Base-by-base conservation (phyloP, 2,113 vertebrate species). In the Phalacrocorax pelagicus region DNA sequence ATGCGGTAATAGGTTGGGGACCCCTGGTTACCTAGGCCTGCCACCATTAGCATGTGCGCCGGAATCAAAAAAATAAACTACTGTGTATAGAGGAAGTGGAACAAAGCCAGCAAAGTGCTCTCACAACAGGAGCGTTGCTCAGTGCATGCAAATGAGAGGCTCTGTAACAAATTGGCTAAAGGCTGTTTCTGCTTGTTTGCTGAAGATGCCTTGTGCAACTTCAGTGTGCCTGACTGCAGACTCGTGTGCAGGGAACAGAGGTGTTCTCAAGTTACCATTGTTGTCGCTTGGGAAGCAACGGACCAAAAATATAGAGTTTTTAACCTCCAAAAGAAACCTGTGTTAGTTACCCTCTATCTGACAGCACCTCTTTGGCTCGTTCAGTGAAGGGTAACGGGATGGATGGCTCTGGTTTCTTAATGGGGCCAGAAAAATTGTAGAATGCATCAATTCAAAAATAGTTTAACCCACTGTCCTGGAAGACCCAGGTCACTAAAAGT, bases 41-140 rank as follows among this genome's bases (percentile, higher is more conserved):
- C 40, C 5, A 6, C 55, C 3, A 2, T 27, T 15, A 10, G 42
- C 2, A 1, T 2, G 8, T 3, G 2, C 12, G 12, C 19, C 4
- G 52, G 42, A n/a, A 27, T 10, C 65, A 13, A 6, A 42, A 51
- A 42, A 23, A 21, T 9, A 59, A 38, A 0, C 57, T 30, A 5
- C 21, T 15, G 38, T 2, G 27, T 18, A 1, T 0, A 3, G 42
- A 30, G 65, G 38, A 63, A 27, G 18, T 4, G 65, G 55, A 74
- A 19, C 27, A 46, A 81, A 55, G 38, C 51, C 74, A 46, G 65
- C 38, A 3, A 47, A 58, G 46, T 0, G 6, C 73, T 55, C 34
- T 19, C 81, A 21, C 78, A 84, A 57, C 63, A 14, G 55, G 20
- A 52, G 20, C 12, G 0, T 6, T 42, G 11, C 61, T 57, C 0